These are phyloP conservation scores for Crotalus adamanteus DNA, from an alignment of 2,797 vertebrate genomes.

Conservation along the genomic window DNA sequence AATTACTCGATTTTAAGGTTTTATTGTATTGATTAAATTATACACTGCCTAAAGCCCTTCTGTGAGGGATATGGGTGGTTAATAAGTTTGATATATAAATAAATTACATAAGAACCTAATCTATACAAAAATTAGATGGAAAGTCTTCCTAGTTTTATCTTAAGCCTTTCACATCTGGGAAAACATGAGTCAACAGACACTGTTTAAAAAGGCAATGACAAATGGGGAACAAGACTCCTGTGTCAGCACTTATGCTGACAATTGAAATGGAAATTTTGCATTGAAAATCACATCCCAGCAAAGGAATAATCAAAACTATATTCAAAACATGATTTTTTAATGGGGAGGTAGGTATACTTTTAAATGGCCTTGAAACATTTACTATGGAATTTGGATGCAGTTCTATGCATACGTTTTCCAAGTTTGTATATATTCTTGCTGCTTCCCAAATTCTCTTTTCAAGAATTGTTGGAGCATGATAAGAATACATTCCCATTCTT, in stretches of 20 bases:
- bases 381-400: neutral
- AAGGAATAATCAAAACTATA: neutral
- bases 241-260: neutral
- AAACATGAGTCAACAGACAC: neutral
- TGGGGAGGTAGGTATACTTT: neutral
- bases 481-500: neutral
- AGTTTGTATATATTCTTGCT: neutral
- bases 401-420: neutral
- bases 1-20: neutral
- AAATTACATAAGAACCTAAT: neutral
- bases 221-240: neutral
- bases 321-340: neutral
- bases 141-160: neutral
- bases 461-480: neutral
- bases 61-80: neutral
- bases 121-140: neutral
- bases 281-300: neutral
- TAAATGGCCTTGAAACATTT: neutral
- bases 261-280: neutral
- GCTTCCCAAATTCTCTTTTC: neutral
- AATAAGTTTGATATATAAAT: neutral
- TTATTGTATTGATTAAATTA: neutral
- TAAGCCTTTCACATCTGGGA: neutral
- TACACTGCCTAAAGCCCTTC: neutral
- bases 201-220: neutral